A percentile compares a stretch with the other conserved stretches of the same genome.
Conservation (phyloP, 2,797 vertebrate genomes). For the Mus caroli region DNA sequence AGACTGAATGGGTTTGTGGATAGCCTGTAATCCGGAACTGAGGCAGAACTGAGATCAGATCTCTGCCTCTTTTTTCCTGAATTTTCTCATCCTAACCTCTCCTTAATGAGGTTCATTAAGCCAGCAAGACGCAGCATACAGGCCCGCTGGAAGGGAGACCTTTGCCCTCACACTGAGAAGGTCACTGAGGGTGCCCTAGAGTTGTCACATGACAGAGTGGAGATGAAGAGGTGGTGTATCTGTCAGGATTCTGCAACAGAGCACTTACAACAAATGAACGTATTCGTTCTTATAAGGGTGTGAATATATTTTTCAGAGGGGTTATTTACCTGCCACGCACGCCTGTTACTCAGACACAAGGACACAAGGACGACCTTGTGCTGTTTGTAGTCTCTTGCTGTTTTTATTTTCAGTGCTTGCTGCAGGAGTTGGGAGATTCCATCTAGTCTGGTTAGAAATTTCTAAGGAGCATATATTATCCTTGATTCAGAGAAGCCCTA, state of each 20-base stretch:
- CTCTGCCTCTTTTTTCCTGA: neutral
- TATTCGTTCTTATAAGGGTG: neutral
- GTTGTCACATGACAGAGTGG: fast-evolving
- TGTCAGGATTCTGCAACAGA: neutral
- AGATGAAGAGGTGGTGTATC: fast-evolving
- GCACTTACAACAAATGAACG: neutral
- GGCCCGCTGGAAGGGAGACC: neutral
- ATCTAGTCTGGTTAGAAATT: neutral
- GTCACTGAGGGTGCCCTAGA: neutral
- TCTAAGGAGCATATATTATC: neutral
- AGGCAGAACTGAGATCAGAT: neutral
- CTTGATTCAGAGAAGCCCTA: neutral
- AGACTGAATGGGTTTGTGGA: neutral
- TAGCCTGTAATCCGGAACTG: neutral
- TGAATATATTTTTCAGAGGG: neutral
- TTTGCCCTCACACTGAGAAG: neutral
- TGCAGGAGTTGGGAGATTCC: neutral
- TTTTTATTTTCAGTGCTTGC: neutral
- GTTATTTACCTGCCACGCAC: neutral
- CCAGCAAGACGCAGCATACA: neutral
- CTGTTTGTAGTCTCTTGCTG: neutral
- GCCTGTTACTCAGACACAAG: neutral
- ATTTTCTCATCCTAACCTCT: too few species aligned
- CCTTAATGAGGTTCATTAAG: neutral
- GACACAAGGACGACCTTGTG: neutral